These are phyloP conservation scores for Antitype chi DNA, from an alignment of 2,888 invertebrate species.

Conservation along the genomic window DNA sequence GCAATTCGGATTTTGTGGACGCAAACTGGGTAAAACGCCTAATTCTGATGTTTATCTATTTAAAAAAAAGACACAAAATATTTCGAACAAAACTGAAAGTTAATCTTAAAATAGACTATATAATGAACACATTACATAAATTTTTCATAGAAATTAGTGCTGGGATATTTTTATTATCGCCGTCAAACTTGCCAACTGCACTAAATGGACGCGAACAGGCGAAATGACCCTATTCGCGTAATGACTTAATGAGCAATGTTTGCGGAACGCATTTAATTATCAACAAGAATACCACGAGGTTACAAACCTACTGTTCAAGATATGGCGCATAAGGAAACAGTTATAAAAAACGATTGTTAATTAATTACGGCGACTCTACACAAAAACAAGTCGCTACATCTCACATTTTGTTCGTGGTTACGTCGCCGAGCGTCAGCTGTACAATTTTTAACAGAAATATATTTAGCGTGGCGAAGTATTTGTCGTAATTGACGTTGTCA, in stretches of 20 bases:
- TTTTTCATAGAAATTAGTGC: too few relatives aligned
- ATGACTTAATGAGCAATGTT: conserved; percentile 34
- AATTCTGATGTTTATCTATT: too few relatives aligned
- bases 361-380: conserved; percentile 10
- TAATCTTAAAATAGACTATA: too few relatives aligned
- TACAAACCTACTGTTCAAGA: conserved; percentile 18
- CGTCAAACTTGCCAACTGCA: too few relatives aligned
- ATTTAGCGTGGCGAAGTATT: conserved; percentile 41
- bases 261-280: conserved; percentile 45
- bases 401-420: conserved; percentile 15
- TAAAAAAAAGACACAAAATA: too few relatives aligned
- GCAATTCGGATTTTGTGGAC: too few relatives aligned
- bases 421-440: conserved; percentile 48
- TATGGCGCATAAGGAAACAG: conserved; percentile 31
- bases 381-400: conserved; percentile 21
- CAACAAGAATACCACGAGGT: conserved; percentile 27
- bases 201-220: too few relatives aligned
- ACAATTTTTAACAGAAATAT: conserved; percentile 40
- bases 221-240: conserved; percentile 15
- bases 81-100: too few relatives aligned
- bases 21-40: too few relatives aligned
- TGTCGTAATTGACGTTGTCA: conserved; percentile 46
- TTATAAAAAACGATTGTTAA: conserved; percentile 21
- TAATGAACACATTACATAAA: too few relatives aligned
- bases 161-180: too few relatives aligned